Percentiles rank a stretch among this genome's conserved stretches.
Evolutionary conservation across 2,888 invertebrate species (phyloP).

Genomic region (Euzetes globulus): DNA sequence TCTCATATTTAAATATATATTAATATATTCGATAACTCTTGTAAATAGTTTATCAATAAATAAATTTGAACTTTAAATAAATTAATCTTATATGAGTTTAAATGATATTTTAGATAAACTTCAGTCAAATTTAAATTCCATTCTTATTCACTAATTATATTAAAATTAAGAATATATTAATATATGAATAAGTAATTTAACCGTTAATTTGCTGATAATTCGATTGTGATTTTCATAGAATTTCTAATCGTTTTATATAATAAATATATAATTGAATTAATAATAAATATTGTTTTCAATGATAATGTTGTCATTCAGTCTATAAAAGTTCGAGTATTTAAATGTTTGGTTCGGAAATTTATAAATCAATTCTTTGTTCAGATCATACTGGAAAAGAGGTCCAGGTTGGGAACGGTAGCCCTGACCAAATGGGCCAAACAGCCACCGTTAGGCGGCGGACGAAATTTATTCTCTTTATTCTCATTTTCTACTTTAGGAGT

Average conservation of each 20-base stretch:
- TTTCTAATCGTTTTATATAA: not conserved
- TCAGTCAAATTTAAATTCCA: no score
- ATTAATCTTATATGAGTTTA: no score
- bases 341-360: constrained; percentile 15
- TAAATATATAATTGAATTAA: not conserved
- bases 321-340: not conserved
- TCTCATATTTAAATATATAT: not conserved
- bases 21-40: not conserved
- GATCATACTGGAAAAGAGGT: constrained; percentile 32
- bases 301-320: not conserved
- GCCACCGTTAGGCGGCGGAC: not conserved
- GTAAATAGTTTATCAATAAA: not conserved
- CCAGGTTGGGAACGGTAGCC: constrained; percentile 32
- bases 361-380: not conserved
- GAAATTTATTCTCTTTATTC: not conserved
- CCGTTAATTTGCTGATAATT: not conserved
- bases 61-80: not conserved
- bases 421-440: constrained; percentile 25
- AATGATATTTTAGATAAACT: no score
- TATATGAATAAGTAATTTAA: not conserved
- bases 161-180: not conserved
- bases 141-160: not conserved
- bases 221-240: not conserved
- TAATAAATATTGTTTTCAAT: not conserved
- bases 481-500: no score